Conservation (phyloP, 2,888 invertebrate genomes). For the Mythimna ferrago region DNA sequence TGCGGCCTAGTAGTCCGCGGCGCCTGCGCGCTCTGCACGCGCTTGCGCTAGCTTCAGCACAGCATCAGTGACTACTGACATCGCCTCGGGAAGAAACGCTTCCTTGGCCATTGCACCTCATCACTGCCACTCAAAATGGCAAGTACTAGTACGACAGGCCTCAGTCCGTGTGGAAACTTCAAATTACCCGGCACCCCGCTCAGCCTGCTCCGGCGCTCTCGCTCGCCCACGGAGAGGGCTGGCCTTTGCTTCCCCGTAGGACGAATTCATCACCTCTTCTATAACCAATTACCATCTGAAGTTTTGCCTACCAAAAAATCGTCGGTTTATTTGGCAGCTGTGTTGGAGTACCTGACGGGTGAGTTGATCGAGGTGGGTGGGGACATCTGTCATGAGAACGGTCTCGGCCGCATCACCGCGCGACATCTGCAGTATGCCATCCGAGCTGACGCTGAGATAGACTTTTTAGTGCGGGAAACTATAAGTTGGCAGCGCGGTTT, state of each 20-base stretch:
- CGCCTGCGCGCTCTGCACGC: conserved; percentile 24
- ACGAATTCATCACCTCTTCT: background rate
- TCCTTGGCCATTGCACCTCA: background rate
- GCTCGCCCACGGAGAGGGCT: background rate
- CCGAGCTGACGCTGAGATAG: background rate
- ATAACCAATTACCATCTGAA: rapidly evolving
- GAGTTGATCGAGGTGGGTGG: background rate
- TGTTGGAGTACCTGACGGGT: conserved; percentile 26
- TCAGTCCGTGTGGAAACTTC: conserved; percentile 18
- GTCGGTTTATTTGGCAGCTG: conserved; percentile 7
- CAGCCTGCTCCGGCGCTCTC: background rate
- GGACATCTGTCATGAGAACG: rapidly evolving
- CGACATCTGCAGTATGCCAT: background rate
- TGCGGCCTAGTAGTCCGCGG: background rate
- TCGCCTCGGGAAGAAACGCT: background rate
- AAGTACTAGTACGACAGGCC: background rate
- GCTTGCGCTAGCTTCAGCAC: background rate
- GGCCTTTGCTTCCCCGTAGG: conserved; percentile 7
- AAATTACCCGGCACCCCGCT: conserved; percentile 37
- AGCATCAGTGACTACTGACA: background rate
- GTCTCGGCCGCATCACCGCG: background rate
- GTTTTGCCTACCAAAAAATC: rapidly evolving
- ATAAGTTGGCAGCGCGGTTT: background rate
- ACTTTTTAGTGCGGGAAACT: background rate
- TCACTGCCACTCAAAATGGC: background rate